Evolutionary conservation across 2,888 invertebrate genomes (phyloP).

Genomic region (Euplexia lucipara): DNA sequence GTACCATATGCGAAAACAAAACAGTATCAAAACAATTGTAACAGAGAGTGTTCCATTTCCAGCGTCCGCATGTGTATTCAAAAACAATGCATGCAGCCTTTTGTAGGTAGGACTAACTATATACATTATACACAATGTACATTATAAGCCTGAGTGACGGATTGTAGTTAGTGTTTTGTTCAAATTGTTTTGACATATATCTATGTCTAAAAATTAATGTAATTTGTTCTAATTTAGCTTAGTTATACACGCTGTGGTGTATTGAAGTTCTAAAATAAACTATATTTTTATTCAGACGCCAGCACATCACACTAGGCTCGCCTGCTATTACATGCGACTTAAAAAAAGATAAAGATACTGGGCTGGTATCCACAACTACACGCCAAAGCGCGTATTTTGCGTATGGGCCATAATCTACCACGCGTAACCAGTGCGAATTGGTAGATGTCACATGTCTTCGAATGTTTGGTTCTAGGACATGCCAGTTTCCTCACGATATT

Average conservation of each 20-base stretch:
- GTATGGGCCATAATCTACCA: too few relatives aligned
- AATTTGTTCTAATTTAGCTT: slow-evolving; percentile 23
- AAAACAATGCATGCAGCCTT: slow-evolving; percentile 69
- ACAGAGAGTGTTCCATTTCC: slow-evolving; percentile 29
- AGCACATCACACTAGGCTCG: too few relatives aligned
- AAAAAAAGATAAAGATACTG: too few relatives aligned
- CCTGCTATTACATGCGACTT: too few relatives aligned
- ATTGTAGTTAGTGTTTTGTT: slow-evolving; percentile 61
- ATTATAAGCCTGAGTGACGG: slow-evolving; percentile 71
- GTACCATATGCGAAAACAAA: slow-evolving; percentile 33
- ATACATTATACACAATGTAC: slow-evolving; percentile 67
- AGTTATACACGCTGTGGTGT: slow-evolving; percentile 9
- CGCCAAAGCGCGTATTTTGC: too few relatives aligned
- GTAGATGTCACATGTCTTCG: too few relatives aligned
- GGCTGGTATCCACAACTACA: too few relatives aligned
- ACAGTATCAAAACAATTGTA: slow-evolving; percentile 17
- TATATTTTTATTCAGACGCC: too few relatives aligned
- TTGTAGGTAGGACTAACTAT: slow-evolving; percentile 64
- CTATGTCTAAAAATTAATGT: slow-evolving; percentile 39
- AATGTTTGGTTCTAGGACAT: too few relatives aligned
- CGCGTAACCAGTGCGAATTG: too few relatives aligned
- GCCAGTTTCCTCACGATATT: too few relatives aligned
- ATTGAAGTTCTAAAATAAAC: too few relatives aligned
- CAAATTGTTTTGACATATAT: slow-evolving; percentile 29
- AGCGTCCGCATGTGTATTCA: slow-evolving; percentile 55